A percentile compares a stretch with the other conserved stretches of the same genome.
phyloP scores from a whole-genome alignment of 1,140 invertebrate genomes.

The Callitettix versicolor region DNA sequence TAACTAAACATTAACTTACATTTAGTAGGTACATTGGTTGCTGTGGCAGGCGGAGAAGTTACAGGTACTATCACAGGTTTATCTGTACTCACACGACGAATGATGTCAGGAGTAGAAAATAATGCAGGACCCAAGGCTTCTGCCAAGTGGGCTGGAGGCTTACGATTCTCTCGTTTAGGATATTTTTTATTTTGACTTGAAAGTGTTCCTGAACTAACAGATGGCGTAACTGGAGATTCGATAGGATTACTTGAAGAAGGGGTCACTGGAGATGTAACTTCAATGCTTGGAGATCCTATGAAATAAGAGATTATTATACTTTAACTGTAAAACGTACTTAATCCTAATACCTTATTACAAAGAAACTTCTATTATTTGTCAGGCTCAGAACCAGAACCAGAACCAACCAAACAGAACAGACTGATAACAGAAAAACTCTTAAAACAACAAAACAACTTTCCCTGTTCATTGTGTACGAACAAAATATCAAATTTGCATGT shows the following conservation, averaged over 20 bases:
- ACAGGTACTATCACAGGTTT: constrained; percentile 22
- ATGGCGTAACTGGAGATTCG: neutral
- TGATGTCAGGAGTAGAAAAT: constrained; percentile 68
- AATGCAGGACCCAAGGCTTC: constrained; percentile 45
- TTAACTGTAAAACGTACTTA: too few species aligned
- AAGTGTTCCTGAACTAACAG: constrained; percentile 29
- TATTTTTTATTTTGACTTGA: constrained; percentile 32
- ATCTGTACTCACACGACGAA: constrained; percentile 44
- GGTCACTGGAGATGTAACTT: constrained; percentile 24
- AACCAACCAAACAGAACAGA: too few species aligned
- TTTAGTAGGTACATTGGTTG: constrained; percentile 6
- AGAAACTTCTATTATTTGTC: too few species aligned
- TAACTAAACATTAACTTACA: neutral
- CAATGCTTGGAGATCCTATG: constrained; percentile 7
- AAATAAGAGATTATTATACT: too few species aligned
- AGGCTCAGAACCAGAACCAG: too few species aligned
- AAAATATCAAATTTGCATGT: too few species aligned
- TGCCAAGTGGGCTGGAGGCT: constrained; percentile 46
- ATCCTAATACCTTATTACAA: too few species aligned
- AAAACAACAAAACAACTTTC: too few species aligned
- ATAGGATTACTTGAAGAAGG: neutral
- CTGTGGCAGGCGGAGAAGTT: constrained; percentile 11
- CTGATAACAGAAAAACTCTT: too few species aligned
- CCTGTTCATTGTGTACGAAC: too few species aligned
- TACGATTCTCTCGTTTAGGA: constrained; percentile 53